phyloP scores from a whole-genome alignment of 1,140 invertebrate species.

The Chironomus tepperi region DNA sequence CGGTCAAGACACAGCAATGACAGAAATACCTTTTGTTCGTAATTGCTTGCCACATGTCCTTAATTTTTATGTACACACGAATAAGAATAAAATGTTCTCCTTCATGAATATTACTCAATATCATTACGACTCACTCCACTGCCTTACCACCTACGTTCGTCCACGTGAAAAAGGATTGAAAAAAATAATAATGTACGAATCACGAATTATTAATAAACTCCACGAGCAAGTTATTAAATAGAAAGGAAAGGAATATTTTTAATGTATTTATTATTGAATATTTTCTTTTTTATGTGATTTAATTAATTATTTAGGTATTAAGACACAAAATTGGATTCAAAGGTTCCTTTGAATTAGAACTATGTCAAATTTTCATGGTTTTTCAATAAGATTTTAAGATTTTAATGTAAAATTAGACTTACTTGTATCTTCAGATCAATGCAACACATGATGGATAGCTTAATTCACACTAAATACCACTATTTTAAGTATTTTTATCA shows the following conservation, averaged over 20 bases:
- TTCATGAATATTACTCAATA: slow-evolving; percentile 4
- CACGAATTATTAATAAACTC: slow-evolving; percentile 21
- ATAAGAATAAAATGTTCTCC: neutral
- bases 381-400: too few relatives aligned
- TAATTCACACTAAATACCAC: too few relatives aligned
- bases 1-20: too few relatives aligned
- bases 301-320: neutral
- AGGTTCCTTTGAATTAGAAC: too few relatives aligned
- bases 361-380: too few relatives aligned
- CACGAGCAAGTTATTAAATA: neutral
- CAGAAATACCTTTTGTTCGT: too few relatives aligned
- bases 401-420: too few relatives aligned
- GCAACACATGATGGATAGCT: too few relatives aligned
- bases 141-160: neutral
- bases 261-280: neutral
- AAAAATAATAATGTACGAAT: slow-evolving; percentile 6
- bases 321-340: neutral
- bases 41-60: too few relatives aligned
- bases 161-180: neutral
- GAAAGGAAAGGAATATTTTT: neutral
- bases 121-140: neutral
- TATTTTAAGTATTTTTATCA: too few relatives aligned
- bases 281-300: neutral
- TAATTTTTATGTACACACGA: too few relatives aligned
- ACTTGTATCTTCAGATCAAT: too few relatives aligned